Percentiles rank a stretch among this genome's conserved stretches.
These are phyloP conservation scores for Xenopus borealis DNA, from an alignment of 2,113 vertebrate species.

Conservation along the genomic window DNA sequence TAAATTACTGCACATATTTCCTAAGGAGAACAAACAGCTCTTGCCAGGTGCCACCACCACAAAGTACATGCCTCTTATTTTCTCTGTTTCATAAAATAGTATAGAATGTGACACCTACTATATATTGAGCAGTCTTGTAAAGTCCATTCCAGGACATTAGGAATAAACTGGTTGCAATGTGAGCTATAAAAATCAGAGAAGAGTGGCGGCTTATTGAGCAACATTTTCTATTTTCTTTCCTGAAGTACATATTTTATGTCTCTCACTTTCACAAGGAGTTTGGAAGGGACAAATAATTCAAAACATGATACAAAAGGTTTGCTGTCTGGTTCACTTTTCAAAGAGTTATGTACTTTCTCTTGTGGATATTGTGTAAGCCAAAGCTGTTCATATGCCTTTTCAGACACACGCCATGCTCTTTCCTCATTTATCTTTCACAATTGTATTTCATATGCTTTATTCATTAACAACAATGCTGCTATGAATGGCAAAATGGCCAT, in stretches of 20 bases:
- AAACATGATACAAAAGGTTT: slow-evolving; percentile 34
- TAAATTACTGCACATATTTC: no score
- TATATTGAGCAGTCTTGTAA: no score
- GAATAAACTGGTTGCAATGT: neutral
- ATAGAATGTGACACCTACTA: no score
- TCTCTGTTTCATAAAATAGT: no score
- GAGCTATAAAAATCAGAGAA: neutral
- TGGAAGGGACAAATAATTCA: slow-evolving; percentile 39
- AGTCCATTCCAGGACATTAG: neutral
- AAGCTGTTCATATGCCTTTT: slow-evolving; percentile 8
- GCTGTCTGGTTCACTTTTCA: slow-evolving; percentile 10
- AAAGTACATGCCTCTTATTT: no score
- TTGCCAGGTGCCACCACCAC: no score
- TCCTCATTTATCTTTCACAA: neutral
- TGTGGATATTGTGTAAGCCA: slow-evolving; percentile 1
- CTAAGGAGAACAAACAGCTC: no score
- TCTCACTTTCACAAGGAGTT: neutral
- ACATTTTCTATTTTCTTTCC: slow-evolving; percentile 32
- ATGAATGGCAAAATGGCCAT: neutral
- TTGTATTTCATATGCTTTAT: neutral
- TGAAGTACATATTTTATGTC: slow-evolving; percentile 23
- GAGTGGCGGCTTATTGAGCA: neutral
- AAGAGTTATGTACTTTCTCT: slow-evolving; percentile 22
- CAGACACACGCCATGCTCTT: neutral
- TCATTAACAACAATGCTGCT: neutral